Percentiles rank a stretch among this genome's conserved stretches.
Conservation (phyloP, 2,113 vertebrate species). For the Seriola aureovittata region DNA sequence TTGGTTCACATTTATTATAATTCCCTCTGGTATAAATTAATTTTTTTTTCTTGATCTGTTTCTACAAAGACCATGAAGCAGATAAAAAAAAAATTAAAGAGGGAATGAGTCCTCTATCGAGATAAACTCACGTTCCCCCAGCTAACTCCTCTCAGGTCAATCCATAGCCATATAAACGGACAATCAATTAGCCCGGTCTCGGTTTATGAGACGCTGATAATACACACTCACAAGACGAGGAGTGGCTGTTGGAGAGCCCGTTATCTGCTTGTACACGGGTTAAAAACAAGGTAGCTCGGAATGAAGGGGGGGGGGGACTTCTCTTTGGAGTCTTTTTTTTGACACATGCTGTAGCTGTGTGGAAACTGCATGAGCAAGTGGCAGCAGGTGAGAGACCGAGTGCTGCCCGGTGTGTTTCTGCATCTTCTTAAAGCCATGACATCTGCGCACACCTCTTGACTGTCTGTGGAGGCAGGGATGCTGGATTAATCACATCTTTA, state of each 20-base stretch:
- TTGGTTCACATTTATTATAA: too few species aligned
- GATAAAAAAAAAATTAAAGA: not conserved
- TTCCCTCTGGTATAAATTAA: not conserved
- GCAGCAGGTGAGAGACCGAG: constrained; percentile 49
- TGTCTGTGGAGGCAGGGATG: not conserved
- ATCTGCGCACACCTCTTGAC: not conserved
- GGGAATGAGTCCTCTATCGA: constrained; percentile 8
- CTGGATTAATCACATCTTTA: not conserved
- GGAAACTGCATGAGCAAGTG: constrained; percentile 13
- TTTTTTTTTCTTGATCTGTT: constrained; percentile 5
- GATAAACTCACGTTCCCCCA: constrained; percentile 5
- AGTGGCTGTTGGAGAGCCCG: constrained; percentile 34
- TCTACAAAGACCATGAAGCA: constrained; percentile 1
- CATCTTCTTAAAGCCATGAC: not conserved
- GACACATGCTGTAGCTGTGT: not conserved
- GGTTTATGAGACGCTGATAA: constrained; percentile 76
- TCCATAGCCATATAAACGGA: constrained; percentile 36
- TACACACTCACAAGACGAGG: constrained; percentile 38
- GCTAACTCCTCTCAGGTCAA: constrained; percentile 18
- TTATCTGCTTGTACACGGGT: constrained; percentile 43
- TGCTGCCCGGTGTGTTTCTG: not conserved
- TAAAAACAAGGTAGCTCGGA: constrained; percentile 50
- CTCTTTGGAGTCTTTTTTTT: not conserved
- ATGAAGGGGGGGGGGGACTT: not conserved
- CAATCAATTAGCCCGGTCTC: constrained; percentile 61